Evolutionary conservation across 2,113 vertebrate species (phyloP), one percentile per base, ranked within the genome.

Genomic region (Pelusios castaneus): DNA sequence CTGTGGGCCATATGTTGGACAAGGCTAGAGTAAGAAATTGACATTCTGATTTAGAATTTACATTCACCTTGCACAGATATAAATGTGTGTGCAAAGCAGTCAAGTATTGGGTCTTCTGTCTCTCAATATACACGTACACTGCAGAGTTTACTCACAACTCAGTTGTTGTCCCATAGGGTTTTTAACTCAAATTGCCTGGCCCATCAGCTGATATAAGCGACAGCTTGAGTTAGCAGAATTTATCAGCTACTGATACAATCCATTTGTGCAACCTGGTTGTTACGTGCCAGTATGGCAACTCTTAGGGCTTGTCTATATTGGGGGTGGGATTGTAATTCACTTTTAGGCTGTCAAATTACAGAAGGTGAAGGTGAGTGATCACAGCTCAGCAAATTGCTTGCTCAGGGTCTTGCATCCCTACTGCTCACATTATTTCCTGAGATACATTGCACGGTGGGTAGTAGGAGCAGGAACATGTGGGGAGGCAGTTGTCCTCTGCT

Each of bases 1-100:
- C n/a, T n/a, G n/a, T n/a, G n/a, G n/a, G n/a, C n/a, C n/a, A n/a
- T n/a, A n/a, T n/a, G n/a, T n/a, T n/a, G n/a, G n/a, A n/a, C n/a
- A n/a, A n/a, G n/a, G n/a, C n/a, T n/a, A n/a, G 56, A 79, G 49
- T 56, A 49, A 77, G 77, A n/a, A 5, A 2, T 14, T 27, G 14
- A 38, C 19, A 67, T 17, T 67, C 60, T 67, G 10, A 2, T 67
- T 80, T 75, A 58, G 45, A 38, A 45, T 77, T 2, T 47, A 3
- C 0, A 0, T 63, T 76, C 10, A 10, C 38, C 38, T 81, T 87
- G 41, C 0, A 0, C 21, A 13, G 75, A 2, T 8, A 4, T 13
- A 67, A 21, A 67, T 31, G 56, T 34, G 10, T 0, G 0, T 27
- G 14, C 1, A 3, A 16, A 82, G 16, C 51, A 67, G 27, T n/a